Conservation (phyloP, 1,140 invertebrate genomes). For the Arion vulgaris region DNA sequence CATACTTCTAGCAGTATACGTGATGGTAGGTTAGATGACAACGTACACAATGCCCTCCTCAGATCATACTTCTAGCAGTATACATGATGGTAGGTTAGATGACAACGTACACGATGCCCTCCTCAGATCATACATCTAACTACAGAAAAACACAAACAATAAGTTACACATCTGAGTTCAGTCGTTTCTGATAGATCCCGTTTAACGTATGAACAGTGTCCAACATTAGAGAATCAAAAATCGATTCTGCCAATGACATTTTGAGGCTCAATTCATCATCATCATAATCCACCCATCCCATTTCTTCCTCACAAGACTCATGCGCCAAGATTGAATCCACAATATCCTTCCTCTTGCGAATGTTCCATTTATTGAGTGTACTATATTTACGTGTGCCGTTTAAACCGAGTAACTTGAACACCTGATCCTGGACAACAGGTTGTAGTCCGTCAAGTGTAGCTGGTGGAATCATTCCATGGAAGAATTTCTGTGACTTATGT, state of each 20-base stretch:
- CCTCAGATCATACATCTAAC: no score
- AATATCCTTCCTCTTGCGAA: slow-evolving; percentile 80
- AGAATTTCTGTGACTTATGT: slow-evolving; percentile 58
- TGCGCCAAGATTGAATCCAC: slow-evolving; percentile 82
- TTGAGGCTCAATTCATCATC: slow-evolving; percentile 81
- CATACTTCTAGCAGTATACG: no score
- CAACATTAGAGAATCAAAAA: slow-evolving; percentile 78
- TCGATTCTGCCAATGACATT: slow-evolving; percentile 78
- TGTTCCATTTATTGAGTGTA: slow-evolving; percentile 79
- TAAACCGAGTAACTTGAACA: slow-evolving; percentile 74
- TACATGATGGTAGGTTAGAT: no score
- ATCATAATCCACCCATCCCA: slow-evolving; percentile 82
- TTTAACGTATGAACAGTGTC: slow-evolving; percentile 76
- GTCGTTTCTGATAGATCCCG: slow-evolving; percentile 49
- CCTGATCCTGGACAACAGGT: slow-evolving; percentile 60
- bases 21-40: no score
- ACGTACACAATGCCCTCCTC: no score
- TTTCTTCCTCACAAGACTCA: slow-evolving; percentile 81
- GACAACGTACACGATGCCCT: no score
- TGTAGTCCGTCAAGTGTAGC: slow-evolving; percentile 58
- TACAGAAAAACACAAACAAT: no score
- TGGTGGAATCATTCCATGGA: slow-evolving; percentile 55
- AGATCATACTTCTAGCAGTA: no score
- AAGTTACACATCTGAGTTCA: neutral
- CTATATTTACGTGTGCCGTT: slow-evolving; percentile 77